phyloP scores from a whole-genome alignment of 2,113 vertebrate species.

The Agelaius phoeniceus region DNA sequence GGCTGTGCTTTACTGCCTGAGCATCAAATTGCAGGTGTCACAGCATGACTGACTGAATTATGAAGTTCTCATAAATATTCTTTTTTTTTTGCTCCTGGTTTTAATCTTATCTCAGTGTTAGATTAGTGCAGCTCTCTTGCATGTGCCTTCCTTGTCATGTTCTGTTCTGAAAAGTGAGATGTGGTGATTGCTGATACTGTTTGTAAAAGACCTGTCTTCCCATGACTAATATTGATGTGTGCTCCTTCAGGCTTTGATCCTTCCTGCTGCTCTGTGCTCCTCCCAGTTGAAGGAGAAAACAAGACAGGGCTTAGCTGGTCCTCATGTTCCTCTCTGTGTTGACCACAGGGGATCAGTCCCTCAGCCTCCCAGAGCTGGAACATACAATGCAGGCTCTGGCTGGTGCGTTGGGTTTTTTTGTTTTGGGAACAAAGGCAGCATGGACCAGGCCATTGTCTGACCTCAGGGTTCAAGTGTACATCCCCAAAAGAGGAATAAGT shows the following conservation, averaged over 20 bases:
- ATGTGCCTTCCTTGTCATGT: background rate
- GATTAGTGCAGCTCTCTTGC: background rate
- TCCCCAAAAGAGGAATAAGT: background rate
- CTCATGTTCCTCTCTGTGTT: background rate
- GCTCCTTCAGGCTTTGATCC: background rate
- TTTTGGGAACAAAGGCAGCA: background rate
- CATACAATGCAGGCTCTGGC: background rate
- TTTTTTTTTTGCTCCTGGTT: background rate
- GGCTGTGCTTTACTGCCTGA: background rate
- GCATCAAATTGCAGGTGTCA: background rate
- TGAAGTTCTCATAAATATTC: background rate
- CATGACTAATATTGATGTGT: background rate
- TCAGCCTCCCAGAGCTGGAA: background rate
- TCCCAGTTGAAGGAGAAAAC: background rate
- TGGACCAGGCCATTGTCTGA: background rate
- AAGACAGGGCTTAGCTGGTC: background rate
- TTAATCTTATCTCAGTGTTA: background rate
- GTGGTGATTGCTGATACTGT: background rate
- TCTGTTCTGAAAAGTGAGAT: background rate
- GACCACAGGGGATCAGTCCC: accelerated
- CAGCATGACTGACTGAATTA: background rate
- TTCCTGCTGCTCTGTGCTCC: background rate
- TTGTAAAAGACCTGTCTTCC: background rate
- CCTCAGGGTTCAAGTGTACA: background rate
- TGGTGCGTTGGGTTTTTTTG: background rate